Percentiles rank a stretch among this genome's conserved stretches.
These are phyloP conservation scores for Diplogasteroides magnus DNA, from an alignment of 1,140 invertebrate genomes.

Conservation along the genomic window DNA sequence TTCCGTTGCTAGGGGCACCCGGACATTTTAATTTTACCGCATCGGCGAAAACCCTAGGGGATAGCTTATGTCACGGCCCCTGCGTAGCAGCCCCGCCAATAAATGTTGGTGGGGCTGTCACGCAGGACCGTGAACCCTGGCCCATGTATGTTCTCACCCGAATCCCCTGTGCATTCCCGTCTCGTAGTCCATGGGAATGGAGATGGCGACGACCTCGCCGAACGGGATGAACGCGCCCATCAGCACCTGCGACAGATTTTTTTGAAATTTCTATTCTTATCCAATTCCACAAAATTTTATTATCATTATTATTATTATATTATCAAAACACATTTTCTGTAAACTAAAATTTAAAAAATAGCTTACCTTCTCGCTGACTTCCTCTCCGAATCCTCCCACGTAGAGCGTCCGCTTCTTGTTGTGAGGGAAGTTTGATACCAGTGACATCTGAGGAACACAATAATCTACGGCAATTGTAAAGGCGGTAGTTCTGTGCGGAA, in stretches of 20 bases:
- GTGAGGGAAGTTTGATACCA: conserved; percentile 45
- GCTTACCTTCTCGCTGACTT: conserved; percentile 85
- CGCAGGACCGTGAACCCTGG: too few relatives aligned
- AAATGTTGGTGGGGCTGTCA: too few relatives aligned
- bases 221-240: conserved; percentile 95
- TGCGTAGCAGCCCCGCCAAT: too few relatives aligned
- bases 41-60: too few relatives aligned
- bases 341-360: background rate
- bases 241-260: conserved; percentile 60
- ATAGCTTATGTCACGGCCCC: too few relatives aligned
- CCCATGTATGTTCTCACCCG: too few relatives aligned
- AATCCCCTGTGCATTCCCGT: conserved; percentile 59
- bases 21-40: too few relatives aligned
- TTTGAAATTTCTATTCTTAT: background rate
- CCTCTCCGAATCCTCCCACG: conserved; percentile 84
- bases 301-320: background rate
- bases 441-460: background rate
- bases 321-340: background rate
- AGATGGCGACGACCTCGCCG: conserved; percentile 91
- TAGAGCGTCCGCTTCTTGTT: conserved; percentile 51
- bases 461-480: too few relatives aligned
- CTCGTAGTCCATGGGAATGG: conserved; percentile 96
- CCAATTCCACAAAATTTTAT: background rate
- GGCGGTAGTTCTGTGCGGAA: too few relatives aligned
- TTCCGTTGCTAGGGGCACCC: too few relatives aligned